A percentile compares a stretch with the other conserved stretches of the same genome.
phyloP scores from a whole-genome alignment of 2,888 invertebrate genomes.

The Aricia artaxerxes region DNA sequence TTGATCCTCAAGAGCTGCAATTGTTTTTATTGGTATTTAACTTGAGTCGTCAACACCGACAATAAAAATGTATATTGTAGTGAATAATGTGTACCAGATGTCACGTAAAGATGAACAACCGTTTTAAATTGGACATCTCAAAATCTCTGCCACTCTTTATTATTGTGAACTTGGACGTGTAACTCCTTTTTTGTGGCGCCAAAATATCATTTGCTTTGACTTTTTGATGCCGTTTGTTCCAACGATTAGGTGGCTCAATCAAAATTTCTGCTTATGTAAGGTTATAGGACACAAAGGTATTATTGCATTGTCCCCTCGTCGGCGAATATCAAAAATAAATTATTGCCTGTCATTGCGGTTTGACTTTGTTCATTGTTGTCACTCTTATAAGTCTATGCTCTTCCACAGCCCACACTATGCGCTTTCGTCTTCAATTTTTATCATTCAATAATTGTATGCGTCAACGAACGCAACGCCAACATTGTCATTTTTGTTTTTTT shows the following conservation, averaged over 20 bases:
- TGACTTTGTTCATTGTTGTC: background rate
- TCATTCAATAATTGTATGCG: no score
- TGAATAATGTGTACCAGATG: background rate
- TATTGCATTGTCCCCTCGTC: background rate
- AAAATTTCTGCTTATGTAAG: no score
- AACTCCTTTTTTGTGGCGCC: background rate
- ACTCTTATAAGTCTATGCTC: no score
- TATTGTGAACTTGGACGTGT: background rate
- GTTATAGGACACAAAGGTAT: no score
- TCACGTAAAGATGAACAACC: background rate
- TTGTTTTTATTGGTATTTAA: background rate
- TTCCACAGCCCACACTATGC: no score
- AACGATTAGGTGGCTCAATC: background rate
- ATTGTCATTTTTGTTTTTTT: no score
- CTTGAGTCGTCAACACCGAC: background rate
- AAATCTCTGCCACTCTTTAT: background rate
- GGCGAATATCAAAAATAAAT: no score
- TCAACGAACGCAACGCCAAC: no score
- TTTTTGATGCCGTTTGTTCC: background rate
- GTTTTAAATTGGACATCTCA: background rate
- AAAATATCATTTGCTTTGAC: background rate
- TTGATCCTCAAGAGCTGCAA: background rate
- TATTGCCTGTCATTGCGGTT: no score
- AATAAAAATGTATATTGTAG: background rate
- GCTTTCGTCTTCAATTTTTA: no score